phyloP scores from a whole-genome alignment of 2,797 vertebrate species.

The Gila robusta region DNA sequence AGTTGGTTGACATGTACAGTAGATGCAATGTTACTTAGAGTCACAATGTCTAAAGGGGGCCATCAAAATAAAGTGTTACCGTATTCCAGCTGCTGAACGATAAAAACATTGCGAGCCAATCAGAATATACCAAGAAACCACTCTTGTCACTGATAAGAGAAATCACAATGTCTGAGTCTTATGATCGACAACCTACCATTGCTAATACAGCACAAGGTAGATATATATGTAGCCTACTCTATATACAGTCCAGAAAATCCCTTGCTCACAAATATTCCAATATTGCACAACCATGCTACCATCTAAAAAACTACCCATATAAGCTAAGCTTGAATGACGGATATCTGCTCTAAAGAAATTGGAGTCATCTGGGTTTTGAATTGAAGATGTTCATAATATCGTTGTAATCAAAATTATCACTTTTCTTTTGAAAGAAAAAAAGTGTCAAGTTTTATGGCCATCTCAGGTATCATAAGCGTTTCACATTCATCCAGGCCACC shows the following conservation, averaged over 20 bases:
- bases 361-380: background rate
- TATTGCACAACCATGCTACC: background rate
- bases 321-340: background rate
- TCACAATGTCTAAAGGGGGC: background rate
- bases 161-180: background rate
- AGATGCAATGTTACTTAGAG: background rate
- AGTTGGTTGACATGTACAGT: no score
- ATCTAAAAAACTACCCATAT: background rate
- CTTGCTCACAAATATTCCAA: background rate
- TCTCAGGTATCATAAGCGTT: background rate
- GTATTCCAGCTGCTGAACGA: background rate
- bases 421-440: background rate
- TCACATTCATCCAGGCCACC: background rate
- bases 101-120: background rate
- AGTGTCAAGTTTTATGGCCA: background rate
- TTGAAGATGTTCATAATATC: background rate
- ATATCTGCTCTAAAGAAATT: background rate
- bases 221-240: background rate
- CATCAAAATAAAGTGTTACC: background rate
- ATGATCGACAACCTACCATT: background rate
- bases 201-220: background rate
- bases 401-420: background rate
- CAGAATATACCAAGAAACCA: background rate
- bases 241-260: background rate
- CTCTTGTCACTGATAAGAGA: background rate